Percentiles rank a stretch among this genome's conserved stretches.
Evolutionary conservation across 2,113 vertebrate genomes (phyloP).

Genomic region (Engystomops pustulosus): DNA sequence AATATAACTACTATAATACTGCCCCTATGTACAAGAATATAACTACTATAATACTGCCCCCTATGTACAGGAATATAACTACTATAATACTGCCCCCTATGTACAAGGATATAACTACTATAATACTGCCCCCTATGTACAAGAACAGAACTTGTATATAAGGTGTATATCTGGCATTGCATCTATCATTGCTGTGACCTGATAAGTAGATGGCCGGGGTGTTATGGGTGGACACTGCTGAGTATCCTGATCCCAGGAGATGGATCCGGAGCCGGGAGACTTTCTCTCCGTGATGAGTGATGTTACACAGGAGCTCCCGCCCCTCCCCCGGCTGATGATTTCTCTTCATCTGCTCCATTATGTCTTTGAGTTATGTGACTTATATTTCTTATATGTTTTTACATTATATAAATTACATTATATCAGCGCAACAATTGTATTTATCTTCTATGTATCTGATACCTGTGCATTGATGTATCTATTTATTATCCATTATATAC

Average conservation of each 20-base stretch:
- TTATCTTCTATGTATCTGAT: background rate
- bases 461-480: background rate
- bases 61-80: no score
- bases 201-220: background rate
- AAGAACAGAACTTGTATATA: no score
- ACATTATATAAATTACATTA: background rate
- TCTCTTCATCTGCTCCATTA: background rate
- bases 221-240: background rate
- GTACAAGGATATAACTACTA: no score
- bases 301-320: no score
- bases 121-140: no score
- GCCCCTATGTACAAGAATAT: no score
- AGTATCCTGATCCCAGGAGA: conserved; percentile 9
- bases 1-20: no score
- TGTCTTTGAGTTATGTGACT: no score
- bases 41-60: no score
- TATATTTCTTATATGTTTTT: background rate
- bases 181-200: background rate
- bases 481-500: background rate
- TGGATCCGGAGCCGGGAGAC: background rate
- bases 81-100: no score
- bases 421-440: no score
- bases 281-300: background rate
- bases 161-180: background rate
- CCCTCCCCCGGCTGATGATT: background rate